Evolutionary conservation across 1,140 invertebrate species (phyloP).

Genomic region (Idris sp.): DNA sequence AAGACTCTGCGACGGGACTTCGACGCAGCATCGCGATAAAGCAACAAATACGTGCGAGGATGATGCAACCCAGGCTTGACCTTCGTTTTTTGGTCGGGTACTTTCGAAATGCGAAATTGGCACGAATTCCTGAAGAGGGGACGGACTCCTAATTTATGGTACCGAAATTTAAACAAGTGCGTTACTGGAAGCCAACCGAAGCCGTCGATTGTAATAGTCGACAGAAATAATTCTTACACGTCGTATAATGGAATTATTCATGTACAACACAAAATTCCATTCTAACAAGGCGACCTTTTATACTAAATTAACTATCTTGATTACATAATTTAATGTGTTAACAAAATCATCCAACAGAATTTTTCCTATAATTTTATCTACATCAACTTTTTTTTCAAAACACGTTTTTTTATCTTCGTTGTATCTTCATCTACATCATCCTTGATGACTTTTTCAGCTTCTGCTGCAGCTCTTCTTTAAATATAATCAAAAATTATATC

Average conservation of each 20-base stretch:
- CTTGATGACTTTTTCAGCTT: too few relatives aligned
- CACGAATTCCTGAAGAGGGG: slow-evolving; percentile 12
- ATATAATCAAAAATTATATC: too few relatives aligned
- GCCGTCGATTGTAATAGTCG: too few relatives aligned
- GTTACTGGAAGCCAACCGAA: slow-evolving; percentile 5
- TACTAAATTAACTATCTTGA: too few relatives aligned
- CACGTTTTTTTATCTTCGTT: too few relatives aligned
- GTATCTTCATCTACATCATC: too few relatives aligned
- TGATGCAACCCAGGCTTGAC: slow-evolving; percentile 33
- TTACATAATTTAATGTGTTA: too few relatives aligned
- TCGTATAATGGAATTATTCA: not conserved
- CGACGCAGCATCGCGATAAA: slow-evolving; percentile 55
- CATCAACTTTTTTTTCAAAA: too few relatives aligned
- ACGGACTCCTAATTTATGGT: slow-evolving; percentile 19
- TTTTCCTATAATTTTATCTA: too few relatives aligned
- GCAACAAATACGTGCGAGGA: slow-evolving; percentile 32
- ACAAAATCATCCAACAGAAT: too few relatives aligned
- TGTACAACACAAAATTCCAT: not conserved
- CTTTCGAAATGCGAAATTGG: slow-evolving; percentile 33
- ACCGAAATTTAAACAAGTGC: not conserved
- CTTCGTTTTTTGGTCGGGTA: slow-evolving; percentile 33
- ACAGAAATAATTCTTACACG: too few relatives aligned
- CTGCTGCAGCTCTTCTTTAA: too few relatives aligned
- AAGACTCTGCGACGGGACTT: slow-evolving; percentile 2
- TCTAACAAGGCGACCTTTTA: not conserved